These are phyloP conservation scores for Perognathus longimembris DNA, from an alignment of 2,113 vertebrate genomes.

Conservation along the genomic window DNA sequence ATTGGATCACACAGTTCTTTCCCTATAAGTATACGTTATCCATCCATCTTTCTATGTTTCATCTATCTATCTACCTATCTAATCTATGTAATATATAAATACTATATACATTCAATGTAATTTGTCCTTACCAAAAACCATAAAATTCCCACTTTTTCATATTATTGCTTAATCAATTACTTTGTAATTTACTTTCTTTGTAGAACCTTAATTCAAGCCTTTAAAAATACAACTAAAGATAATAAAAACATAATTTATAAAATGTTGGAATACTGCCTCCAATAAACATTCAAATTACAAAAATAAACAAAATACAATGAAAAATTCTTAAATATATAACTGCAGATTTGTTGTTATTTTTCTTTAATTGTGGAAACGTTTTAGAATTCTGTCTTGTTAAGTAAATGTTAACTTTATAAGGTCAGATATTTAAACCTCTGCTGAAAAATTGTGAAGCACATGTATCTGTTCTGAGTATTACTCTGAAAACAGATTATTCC, in stretches of 20 bases:
- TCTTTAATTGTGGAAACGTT: background rate
- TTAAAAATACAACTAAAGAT: background rate
- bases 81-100: too few relatives aligned
- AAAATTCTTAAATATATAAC: background rate
- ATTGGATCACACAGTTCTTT: background rate
- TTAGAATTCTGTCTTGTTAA: constrained; percentile 11
- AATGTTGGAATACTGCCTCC: too few relatives aligned
- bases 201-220: background rate
- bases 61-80: too few relatives aligned
- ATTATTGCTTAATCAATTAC: background rate
- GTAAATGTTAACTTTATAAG: background rate
- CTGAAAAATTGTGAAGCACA: background rate
- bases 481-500: background rate
- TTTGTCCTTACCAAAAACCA: background rate
- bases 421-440: background rate
- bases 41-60: too few relatives aligned
- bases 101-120: background rate
- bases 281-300: background rate
- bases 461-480: background rate
- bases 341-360: background rate
- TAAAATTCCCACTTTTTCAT: background rate
- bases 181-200: constrained; percentile 6
- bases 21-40: too few relatives aligned
- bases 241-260: too few relatives aligned
- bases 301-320: too few relatives aligned